Base-by-base conservation (phyloP, 2,797 vertebrate genomes). In the Amphiprion clarkii region DNA sequence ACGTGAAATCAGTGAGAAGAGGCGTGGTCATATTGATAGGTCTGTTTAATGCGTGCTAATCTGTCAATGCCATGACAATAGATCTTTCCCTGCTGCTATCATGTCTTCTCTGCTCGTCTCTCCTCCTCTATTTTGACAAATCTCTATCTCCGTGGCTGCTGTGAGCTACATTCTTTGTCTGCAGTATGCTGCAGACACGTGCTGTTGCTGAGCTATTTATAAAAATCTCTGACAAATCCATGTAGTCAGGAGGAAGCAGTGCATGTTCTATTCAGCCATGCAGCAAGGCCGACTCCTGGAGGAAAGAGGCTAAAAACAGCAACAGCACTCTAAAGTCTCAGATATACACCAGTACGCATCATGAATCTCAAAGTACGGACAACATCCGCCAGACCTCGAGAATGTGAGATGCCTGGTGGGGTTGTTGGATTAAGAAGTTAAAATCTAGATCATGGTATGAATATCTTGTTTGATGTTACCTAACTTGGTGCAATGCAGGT, bases 191-290 rank as follows among this genome's bases (percentile, higher is more conserved):
- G 69, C 79, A 68, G 74, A 91, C 93, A 95, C 81, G 87, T 95
- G 93, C 83, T 44, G 83, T 76, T 2, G 23, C 85, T 60, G 87
- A 88, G 90, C 93, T 95, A 95, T 95, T 95, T 94, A 91, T 95
- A 94, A 93, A 88, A 85, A 77, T 67, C 85, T 83, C 92, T 94
- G 92, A 94, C 93, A 93, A 95, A 95, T 94, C 84, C 67, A 78
- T 93, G 86, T 83, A 92, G 93, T 93, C 94, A 94, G 90, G 89
- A 85, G 87, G 89, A 93, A 90, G 89, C 87, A 74, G 87, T 84
- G 87, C 92, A 87, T 92, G 93, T 93, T 89, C 87, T 86, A 78
- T 84, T 90, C 91, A 91, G 82, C 85, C 92, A 92, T 89, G 91
- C 90, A 92, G 93, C 86, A 74, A 75, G 71, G 79, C 74, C 36